Conservation (phyloP, 1,140 invertebrate species). For the Procambarus virginalis region DNA sequence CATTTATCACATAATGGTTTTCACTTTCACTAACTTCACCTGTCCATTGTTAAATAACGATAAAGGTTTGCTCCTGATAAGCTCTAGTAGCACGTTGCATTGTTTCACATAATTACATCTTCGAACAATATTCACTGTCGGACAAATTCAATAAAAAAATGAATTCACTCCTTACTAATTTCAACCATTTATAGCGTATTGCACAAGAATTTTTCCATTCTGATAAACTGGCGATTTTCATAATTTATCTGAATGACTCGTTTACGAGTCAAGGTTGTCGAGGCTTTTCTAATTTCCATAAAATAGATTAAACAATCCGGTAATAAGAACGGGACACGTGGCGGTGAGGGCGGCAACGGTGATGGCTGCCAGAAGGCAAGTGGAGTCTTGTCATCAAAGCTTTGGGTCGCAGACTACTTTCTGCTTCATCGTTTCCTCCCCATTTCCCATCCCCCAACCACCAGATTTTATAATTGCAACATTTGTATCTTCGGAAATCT, state of each 20-base stretch:
- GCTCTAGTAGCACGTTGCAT: too few relatives aligned
- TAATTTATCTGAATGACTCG: constrained; percentile 10
- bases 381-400: not conserved
- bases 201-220: not conserved
- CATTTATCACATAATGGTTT: too few relatives aligned
- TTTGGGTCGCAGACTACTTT: not conserved
- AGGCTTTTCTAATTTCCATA: not conserved
- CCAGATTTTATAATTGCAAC: constrained; percentile 8
- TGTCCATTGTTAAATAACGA: too few relatives aligned
- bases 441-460: not conserved
- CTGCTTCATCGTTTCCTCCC: not conserved
- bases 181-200: not conserved
- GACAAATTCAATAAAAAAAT: too few relatives aligned
- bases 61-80: too few relatives aligned
- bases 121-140: too few relatives aligned
- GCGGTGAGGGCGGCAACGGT: not conserved
- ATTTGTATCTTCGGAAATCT: not conserved
- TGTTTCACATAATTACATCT: too few relatives aligned
- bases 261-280: not conserved
- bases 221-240: not conserved
- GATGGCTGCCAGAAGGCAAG: not conserved
- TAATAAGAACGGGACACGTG: not conserved
- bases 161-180: not conserved
- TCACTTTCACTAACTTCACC: too few relatives aligned
- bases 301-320: not conserved